Evolutionary conservation across 2,797 vertebrate species (phyloP).

Genomic region (Sebastes steindachneri): DNA sequence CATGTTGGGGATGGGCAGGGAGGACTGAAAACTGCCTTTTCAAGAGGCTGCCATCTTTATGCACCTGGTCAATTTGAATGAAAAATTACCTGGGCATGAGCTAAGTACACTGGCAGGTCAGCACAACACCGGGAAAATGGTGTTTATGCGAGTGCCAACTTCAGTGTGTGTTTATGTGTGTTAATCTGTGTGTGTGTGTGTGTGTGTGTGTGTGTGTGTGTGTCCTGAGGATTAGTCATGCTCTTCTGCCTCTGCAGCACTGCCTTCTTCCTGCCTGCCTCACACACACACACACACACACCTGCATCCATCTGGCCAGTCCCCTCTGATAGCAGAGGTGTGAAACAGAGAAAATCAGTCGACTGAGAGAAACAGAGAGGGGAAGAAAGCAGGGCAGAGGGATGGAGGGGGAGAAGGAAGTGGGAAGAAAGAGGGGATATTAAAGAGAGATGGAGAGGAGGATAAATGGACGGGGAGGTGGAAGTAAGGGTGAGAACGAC

Average conservation of each 20-base stretch:
- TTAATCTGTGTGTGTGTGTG: conserved; percentile 16
- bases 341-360: conserved; percentile 75
- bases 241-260: conserved; percentile 73
- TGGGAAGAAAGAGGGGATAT: conserved; percentile 52
- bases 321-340: conserved; percentile 75
- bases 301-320: conserved; percentile 78
- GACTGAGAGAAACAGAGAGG: conserved; percentile 45
- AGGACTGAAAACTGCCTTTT: conserved; percentile 63
- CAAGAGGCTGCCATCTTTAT: conserved; percentile 74
- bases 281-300: conserved; percentile 60
- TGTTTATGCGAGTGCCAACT: conserved; percentile 67
- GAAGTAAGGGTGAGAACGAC: conserved; percentile 40
- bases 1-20: conserved; percentile 31
- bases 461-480: conserved; percentile 54
- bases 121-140: conserved; percentile 67
- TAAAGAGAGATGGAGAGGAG: conserved; percentile 54
- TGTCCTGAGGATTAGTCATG: conserved; percentile 76
- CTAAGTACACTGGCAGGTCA: conserved; percentile 77
- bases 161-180: conserved; percentile 39
- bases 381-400: conserved; percentile 44
- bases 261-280: conserved; percentile 60
- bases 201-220: too few relatives aligned
- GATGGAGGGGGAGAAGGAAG: conserved; percentile 30
- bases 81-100: conserved; percentile 78
- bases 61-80: conserved; percentile 82